Conservation (phyloP, 2,888 invertebrate genomes). For the Dicyrtomina minuta region DNA sequence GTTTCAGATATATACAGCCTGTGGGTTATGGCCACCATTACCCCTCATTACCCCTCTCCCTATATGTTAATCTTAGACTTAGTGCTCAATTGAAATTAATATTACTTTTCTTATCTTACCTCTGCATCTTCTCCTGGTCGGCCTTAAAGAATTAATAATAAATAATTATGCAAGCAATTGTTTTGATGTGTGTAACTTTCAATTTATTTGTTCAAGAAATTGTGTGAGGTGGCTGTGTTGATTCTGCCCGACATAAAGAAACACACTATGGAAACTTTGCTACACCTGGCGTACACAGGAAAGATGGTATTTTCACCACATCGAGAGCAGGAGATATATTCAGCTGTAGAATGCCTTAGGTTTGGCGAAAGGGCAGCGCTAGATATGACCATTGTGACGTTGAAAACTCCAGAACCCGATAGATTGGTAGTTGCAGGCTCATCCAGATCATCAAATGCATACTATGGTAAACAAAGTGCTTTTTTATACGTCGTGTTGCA, state of each 20-base stretch:
- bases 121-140: background rate
- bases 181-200: background rate
- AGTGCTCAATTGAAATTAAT: too few species aligned
- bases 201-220: slow-evolving; percentile 31
- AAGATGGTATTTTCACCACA: slow-evolving; percentile 36
- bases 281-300: slow-evolving; percentile 47
- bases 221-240: slow-evolving; percentile 41
- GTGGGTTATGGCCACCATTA: too few species aligned
- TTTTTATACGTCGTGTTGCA: too few species aligned
- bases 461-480: too few species aligned
- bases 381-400: slow-evolving; percentile 13
- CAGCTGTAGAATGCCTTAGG: slow-evolving; percentile 37
- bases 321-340: slow-evolving; percentile 38
- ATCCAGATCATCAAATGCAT: background rate
- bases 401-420: background rate
- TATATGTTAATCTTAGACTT: too few species aligned
- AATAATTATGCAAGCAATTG: background rate
- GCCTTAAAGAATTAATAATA: background rate
- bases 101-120: too few species aligned
- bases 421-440: background rate
- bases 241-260: slow-evolving; percentile 44
- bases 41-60: too few species aligned
- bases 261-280: slow-evolving; percentile 39
- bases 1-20: too few species aligned
- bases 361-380: slow-evolving; percentile 39